Conservation (phyloP, 1,140 invertebrate species). For the Penaeus chinensis region DNA sequence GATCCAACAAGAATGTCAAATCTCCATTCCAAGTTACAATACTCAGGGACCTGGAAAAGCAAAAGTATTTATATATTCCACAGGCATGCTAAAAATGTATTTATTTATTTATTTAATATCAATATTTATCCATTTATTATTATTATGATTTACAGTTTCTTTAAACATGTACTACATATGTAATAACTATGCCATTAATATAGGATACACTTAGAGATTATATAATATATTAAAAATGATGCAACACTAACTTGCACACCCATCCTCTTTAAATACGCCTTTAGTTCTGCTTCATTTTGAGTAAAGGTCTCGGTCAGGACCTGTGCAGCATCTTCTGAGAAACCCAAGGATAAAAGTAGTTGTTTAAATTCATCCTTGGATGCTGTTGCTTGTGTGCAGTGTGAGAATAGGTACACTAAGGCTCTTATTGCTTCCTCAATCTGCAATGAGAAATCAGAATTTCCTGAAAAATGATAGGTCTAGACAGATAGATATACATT, state of each 20-base stretch:
- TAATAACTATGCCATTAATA: no score
- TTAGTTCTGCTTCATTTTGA: conserved; percentile 34
- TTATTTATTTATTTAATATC: no score
- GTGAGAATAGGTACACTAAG: conserved; percentile 38
- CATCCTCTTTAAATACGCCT: conserved; percentile 43
- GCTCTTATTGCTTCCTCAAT: conserved; percentile 50
- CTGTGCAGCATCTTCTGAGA: conserved; percentile 33
- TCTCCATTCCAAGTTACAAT: conserved; percentile 49
- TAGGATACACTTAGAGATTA: no score
- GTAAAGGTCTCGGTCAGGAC: conserved; percentile 26
- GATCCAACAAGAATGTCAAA: conserved; percentile 56
- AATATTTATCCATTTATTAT: no score
- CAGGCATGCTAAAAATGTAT: no score
- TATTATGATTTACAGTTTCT: no score
- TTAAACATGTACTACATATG: no score
- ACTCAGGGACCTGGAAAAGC: conserved; percentile 32
- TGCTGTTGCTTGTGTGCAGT: conserved; percentile 16
- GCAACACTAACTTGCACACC: conserved; percentile 41
- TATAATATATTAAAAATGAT: no score
- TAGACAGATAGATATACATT: no score
- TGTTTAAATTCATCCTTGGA: conserved; percentile 31
- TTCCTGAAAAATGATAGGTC: neutral
- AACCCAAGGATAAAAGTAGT: conserved; percentile 29
- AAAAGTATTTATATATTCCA: neutral
- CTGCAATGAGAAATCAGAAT: conserved; percentile 21